Evolutionary conservation across 2,888 invertebrate species (phyloP).

Genomic region (Drosophila emarginata): DNA sequence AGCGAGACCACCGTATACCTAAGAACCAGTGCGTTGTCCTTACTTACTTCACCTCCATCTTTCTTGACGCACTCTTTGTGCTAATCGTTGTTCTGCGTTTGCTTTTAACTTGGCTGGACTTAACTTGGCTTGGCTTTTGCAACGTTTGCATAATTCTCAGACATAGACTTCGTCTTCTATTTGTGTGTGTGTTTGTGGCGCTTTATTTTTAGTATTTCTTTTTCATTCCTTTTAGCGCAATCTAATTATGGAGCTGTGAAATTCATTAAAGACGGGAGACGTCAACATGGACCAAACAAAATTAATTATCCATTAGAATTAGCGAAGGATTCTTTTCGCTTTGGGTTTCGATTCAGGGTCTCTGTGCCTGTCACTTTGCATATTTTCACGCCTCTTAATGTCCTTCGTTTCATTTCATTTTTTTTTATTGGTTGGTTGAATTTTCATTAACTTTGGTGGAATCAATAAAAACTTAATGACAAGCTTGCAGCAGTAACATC

Average conservation of each 20-base stretch:
- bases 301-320: conserved; percentile 72
- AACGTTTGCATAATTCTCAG: conserved; percentile 60
- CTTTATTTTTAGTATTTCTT: conserved; percentile 41
- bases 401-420: neutral
- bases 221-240: conserved; percentile 48
- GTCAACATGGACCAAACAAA: conserved; percentile 51
- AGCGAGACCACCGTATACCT: neutral
- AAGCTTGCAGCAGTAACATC: conserved; percentile 36
- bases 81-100: conserved; percentile 63
- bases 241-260: conserved; percentile 65
- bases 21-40: neutral
- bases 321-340: conserved; percentile 40
- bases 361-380: conserved; percentile 55
- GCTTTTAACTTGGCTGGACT: conserved; percentile 15
- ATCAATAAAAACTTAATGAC: conserved; percentile 70
- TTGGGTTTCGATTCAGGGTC: conserved; percentile 2
- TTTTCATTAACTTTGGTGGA: conserved; percentile 65
- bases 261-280: conserved; percentile 59
- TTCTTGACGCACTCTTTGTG: conserved; percentile 52
- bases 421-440: conserved; percentile 15
- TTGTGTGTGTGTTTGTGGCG: conserved; percentile 24
- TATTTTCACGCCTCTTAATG: conserved; percentile 63
- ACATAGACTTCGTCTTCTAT: conserved; percentile 48
- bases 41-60: neutral
- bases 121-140: conserved; percentile 49